Base-by-base conservation (phyloP, 2,888 invertebrate species). In the Lochmaea crataegi region DNA sequence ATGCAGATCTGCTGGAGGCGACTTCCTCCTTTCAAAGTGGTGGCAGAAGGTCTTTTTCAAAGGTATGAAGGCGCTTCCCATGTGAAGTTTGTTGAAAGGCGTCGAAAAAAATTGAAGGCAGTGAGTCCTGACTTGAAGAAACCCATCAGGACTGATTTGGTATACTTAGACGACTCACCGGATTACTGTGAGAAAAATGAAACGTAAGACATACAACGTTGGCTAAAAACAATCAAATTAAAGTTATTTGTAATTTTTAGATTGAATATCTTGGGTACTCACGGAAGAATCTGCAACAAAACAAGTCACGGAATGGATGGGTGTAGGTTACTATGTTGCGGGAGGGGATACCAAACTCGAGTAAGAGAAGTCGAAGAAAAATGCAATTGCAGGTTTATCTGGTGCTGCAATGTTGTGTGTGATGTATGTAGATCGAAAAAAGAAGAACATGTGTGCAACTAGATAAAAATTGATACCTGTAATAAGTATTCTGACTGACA, bases 331-430 rank as follows among this genome's bases (percentile, higher is more conserved):
- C 90, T 96, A 67, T 96, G 96, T 87, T 96, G 96, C 85, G 96
- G 96, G 0, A 90, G 96, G 72, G 96, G 96, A 12, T 95, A 94
- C 87, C 94, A 95, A 84, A 96, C 96, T 6, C 88, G 94, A 71
- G 92, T 95, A 2, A 89, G 92, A 51, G 94, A 95, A 81, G 94
- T 95, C 74, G 93, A 93, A 82, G 95, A 96, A 84, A 95, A 96
- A 86, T 96, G 96, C 87, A 92, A 93, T 83, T 96, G 96, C 86
- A 92, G 93, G 79, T 96, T 96, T 85, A 94, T 95, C 74, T 96
- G 96, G 96, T 96, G 96, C 87, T 96, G 96, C 87, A 90, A 92
- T 78, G 96, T 96, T 2, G 92, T 93, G 81, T 96, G 96, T 87
- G 93, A 95, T 83, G 90, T 92, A 76, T 96, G 96, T 86, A 90